Evolutionary conservation across 2,888 invertebrate genomes (phyloP), one percentile per base, ranked within the genome.

Genomic region (Ectobius pallidus): DNA sequence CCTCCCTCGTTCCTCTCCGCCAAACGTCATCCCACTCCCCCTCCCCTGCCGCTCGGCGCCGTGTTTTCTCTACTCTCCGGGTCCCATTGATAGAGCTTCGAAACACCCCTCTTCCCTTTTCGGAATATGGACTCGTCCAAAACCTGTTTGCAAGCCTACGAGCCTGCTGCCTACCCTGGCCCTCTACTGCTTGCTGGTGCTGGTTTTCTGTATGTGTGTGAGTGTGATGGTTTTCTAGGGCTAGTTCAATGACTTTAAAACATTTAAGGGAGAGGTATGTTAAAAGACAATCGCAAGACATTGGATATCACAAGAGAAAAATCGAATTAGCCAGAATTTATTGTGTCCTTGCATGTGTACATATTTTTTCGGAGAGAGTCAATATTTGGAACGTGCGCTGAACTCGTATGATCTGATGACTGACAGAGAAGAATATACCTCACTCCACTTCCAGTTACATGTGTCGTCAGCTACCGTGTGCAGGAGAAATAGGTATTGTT

Each of bases 191-290:
- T 11, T 52, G 69, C 69, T 69, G 58, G 70, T 58, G 70, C 58
- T 70, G 70, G 70, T 52, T 70, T 70, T 42, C 58, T 70, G 61
- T 70, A 70, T 70, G 58, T 70, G 63, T 71, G 71, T 63, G 71
- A 42, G 70, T 70, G 61, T 68, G 65, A 42, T 39, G 69, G 52
- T 70, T 73, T 73, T 71, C 73, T 73, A 73, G 73, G 68, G 71
- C 72, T 75, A 74, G 75, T 75, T 75, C 75, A 75, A 74, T 75
- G 75, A 75, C 75, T 72, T 69, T 68, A 70, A 73, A 75, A 72
- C 71, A 71, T 74, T 75, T 42, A 74, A 72, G 46, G 63, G 70
- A 67, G 68, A 71, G 39, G 71, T 55, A 73, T 68, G 70, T 30
- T 42, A 65, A 70, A 70, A 46, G 71, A 71, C 70, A 58, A 70